Evolutionary conservation across 1,140 invertebrate species (phyloP).

Genomic region (Zaprionus ghesquierei): DNA sequence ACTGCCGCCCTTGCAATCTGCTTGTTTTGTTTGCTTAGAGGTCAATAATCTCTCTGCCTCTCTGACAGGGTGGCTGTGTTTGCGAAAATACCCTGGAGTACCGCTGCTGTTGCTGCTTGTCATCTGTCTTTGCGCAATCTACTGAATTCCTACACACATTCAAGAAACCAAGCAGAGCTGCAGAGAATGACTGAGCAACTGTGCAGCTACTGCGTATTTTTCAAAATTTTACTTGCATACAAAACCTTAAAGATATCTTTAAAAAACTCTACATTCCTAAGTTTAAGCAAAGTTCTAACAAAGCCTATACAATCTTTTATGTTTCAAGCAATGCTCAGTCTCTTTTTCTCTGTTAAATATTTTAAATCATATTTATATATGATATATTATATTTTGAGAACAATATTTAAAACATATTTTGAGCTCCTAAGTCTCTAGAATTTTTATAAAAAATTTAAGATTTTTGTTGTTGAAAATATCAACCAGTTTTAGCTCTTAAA

Average conservation of each 20-base stretch:
- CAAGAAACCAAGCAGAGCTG: neutral
- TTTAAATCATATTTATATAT: too few species aligned
- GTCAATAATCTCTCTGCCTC: conserved; percentile 63
- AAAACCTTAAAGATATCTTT: too few species aligned
- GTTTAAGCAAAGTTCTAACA: too few species aligned
- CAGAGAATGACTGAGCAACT: neutral
- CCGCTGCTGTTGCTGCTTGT: neutral
- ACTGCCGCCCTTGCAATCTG: conserved; percentile 39
- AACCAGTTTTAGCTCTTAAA: neutral
- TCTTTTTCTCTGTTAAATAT: too few species aligned
- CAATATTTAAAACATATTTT: too few species aligned
- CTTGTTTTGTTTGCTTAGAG: conserved; percentile 59
- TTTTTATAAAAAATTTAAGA: too few species aligned
- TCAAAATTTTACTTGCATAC: neutral
- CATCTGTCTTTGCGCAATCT: neutral
- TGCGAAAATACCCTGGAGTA: conserved; percentile 13
- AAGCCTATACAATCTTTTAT: too few species aligned
- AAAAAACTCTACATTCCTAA: too few species aligned
- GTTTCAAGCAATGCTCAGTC: too few species aligned
- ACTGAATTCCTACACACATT: neutral
- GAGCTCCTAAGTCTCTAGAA: too few species aligned
- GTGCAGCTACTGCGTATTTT: neutral
- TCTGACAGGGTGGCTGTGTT: conserved; percentile 47
- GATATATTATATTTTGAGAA: too few species aligned
- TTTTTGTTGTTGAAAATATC: too few species aligned